Conservation (phyloP, 2,888 invertebrate genomes). For the Parnassius orleans region DNA sequence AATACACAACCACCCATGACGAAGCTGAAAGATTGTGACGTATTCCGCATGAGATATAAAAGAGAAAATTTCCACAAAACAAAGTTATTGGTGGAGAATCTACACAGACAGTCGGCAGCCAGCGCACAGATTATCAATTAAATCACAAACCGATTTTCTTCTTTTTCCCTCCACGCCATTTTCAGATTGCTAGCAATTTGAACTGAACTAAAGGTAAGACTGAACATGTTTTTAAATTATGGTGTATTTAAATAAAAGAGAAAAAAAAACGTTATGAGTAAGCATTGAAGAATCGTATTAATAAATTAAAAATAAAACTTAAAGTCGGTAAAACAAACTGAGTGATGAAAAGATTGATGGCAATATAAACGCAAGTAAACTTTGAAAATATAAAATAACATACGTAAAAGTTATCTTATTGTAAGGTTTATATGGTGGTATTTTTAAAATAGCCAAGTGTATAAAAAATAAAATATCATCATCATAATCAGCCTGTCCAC, state of each 20-base stretch:
- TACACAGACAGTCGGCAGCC: slow-evolving; percentile 4
- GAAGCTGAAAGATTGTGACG: slow-evolving; percentile 25
- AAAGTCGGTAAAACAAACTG: too few species aligned
- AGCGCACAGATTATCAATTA: neutral
- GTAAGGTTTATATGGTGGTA: too few species aligned
- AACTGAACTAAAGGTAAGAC: slow-evolving; percentile 18
- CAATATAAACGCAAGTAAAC: too few species aligned
- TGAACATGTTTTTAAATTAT: slow-evolving; percentile 22
- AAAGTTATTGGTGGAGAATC: slow-evolving; percentile 10
- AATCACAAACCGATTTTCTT: neutral
- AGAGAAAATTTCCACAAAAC: slow-evolving; percentile 21
- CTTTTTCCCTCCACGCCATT: neutral
- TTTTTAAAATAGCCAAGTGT: too few species aligned
- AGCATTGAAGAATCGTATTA: too few species aligned
- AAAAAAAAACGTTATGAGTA: neutral
- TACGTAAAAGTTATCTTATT: too few species aligned
- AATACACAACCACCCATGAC: slow-evolving; percentile 33
- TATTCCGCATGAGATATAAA: slow-evolving; percentile 16
- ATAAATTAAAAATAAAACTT: too few species aligned
- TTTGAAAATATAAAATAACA: too few species aligned
- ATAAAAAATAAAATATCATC: too few species aligned
- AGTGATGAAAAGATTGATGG: too few species aligned
- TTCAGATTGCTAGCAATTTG: slow-evolving; percentile 6
- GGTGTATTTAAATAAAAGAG: neutral
- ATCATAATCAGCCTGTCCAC: too few species aligned